A percentile compares a stretch with the other conserved stretches of the same genome.
phyloP scores from a whole-genome alignment of 2,797 vertebrate species.

The Poecilia velifera region DNA sequence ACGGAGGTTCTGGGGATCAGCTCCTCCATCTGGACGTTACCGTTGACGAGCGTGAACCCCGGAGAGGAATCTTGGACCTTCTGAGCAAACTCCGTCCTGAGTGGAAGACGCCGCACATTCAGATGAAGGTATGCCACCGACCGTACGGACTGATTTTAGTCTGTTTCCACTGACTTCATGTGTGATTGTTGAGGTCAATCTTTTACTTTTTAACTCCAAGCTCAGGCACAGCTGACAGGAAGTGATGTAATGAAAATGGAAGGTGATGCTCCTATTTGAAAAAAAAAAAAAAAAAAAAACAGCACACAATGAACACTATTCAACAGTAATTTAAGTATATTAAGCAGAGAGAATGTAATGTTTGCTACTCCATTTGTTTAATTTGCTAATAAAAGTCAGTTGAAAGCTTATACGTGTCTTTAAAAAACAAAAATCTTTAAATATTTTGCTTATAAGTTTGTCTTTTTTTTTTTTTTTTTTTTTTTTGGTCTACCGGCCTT shows the following conservation, averaged over 20 bases:
- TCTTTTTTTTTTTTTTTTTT: no score
- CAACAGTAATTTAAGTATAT: background rate
- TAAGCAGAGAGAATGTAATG: background rate
- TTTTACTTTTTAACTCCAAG: background rate
- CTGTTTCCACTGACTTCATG: background rate
- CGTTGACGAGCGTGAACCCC: constrained; percentile 66
- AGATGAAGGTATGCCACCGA: constrained; percentile 76
- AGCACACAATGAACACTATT: background rate
- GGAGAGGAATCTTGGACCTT: constrained; percentile 66
- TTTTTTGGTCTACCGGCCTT: no score
- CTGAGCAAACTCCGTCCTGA: constrained; percentile 71
- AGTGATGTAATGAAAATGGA: background rate
- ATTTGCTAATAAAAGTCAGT: background rate
- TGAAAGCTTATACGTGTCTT: background rate
- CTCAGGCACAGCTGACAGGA: background rate
- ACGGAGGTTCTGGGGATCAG: background rate
- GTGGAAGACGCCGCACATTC: constrained; percentile 75
- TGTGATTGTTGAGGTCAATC: background rate
- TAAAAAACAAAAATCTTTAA: background rate
- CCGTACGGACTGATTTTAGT: background rate
- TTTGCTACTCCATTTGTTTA: background rate
- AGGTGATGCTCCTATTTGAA: background rate
- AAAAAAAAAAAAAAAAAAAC: background rate
- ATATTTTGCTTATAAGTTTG: background rate
- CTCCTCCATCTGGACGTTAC: constrained; percentile 71